phyloP scores from a whole-genome alignment of 1,140 invertebrate genomes.

The Branchinecta lynchi region DNA sequence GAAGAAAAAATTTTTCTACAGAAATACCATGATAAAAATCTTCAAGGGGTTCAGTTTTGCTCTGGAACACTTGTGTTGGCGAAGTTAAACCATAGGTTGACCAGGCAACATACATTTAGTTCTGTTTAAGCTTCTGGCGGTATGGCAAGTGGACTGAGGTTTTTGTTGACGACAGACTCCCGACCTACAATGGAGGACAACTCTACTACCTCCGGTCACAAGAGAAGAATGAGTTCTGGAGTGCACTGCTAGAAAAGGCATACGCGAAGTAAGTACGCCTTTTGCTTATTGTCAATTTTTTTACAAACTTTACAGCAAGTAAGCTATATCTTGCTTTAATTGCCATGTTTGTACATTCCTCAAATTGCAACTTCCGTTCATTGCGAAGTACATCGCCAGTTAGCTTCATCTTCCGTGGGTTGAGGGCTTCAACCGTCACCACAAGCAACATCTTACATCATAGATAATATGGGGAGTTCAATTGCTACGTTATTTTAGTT shows the following conservation, averaged over 20 bases:
- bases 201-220: constrained; percentile 85
- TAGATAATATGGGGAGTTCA: too few relatives aligned
- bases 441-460: too few relatives aligned
- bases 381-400: neutral
- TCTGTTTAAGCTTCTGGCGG: constrained; percentile 68
- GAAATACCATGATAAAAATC: too few relatives aligned
- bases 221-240: constrained; percentile 90
- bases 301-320: too few relatives aligned
- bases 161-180: constrained; percentile 84
- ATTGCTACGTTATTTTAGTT: too few relatives aligned
- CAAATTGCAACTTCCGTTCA: neutral
- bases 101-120: too few relatives aligned
- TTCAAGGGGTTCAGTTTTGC: too few relatives aligned
- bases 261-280: constrained; percentile 93
- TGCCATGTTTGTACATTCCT: neutral
- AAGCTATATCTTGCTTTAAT: neutral
- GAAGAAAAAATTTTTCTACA: too few relatives aligned
- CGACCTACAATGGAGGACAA: constrained; percentile 71
- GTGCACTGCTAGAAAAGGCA: constrained; percentile 90
- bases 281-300: too few relatives aligned
- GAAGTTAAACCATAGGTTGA: too few relatives aligned
- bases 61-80: too few relatives aligned
- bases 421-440: constrained; percentile 16
- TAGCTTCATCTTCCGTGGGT: neutral
- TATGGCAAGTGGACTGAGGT: constrained; percentile 77